phyloP scores from a whole-genome alignment of 2,888 invertebrate genomes.

The Nipponacmea schrenckii region DNA sequence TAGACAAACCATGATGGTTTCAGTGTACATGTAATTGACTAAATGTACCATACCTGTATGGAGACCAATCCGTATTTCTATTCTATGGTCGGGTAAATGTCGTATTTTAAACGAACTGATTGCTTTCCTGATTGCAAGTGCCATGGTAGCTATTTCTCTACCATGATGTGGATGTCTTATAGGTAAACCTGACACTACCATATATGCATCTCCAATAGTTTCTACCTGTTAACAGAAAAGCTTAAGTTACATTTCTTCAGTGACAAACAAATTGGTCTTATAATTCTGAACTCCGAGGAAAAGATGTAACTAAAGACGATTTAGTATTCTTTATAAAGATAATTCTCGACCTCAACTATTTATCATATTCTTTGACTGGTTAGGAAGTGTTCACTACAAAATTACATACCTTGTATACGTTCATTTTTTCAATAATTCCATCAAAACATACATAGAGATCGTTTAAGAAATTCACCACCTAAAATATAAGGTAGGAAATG shows the following conservation, averaged over 20 bases:
- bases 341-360: too few relatives aligned
- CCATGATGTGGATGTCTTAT: constrained; percentile 32
- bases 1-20: neutral
- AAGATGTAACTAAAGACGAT: too few relatives aligned
- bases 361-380: too few relatives aligned
- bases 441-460: constrained; percentile 1
- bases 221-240: constrained; percentile 35
- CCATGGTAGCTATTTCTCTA: constrained; percentile 40
- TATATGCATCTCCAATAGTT: constrained; percentile 51
- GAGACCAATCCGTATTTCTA: constrained; percentile 46
- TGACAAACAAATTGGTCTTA: too few relatives aligned
- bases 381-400: too few relatives aligned
- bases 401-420: neutral
- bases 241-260: too few relatives aligned
- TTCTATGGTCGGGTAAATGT: constrained; percentile 37
- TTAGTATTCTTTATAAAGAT: too few relatives aligned
- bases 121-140: constrained; percentile 38
- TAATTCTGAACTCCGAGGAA: too few relatives aligned
- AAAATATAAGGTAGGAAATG: neutral
- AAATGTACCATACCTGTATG: constrained; percentile 31
- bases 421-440: neutral
- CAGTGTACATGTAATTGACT: neutral
- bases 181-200: constrained; percentile 49
- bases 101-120: constrained; percentile 43
- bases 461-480: neutral